Base-by-base conservation (phyloP, 2,113 vertebrate genomes). In the Ceyx margarethae region DNA sequence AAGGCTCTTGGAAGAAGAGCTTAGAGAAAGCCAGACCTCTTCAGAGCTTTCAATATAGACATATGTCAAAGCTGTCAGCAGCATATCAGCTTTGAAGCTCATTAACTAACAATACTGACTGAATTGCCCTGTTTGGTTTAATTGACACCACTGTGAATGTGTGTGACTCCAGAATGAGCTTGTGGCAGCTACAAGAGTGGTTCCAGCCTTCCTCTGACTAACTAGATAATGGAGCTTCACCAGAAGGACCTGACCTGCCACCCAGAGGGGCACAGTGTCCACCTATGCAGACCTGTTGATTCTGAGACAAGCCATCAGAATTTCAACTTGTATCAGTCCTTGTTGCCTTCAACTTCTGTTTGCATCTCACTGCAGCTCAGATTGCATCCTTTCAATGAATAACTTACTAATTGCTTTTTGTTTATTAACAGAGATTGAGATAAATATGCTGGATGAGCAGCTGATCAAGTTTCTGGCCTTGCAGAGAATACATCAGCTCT, bases 401-500 rank as follows among this genome's bases (percentile, higher is more conserved):
- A 72, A 67, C 74, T 66, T 53, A 91, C 87, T 93, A 93, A 96
- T 78, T 90, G 77, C 86, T 95, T 93, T 97, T 97, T 97, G 94
- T 89, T 97, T 96, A 74, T 93, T 91, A 82, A 91, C 97, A 99
- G 99, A 98, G 92, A 98, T 99, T 73, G 98, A 99, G 97, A 97
- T 99, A 95, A 98, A 98, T 96, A 98, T 98, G 97, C 97, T 99
- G 95, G 99, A 99, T 67, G 97, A 98, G 95, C 98, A 99, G 93
- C 97, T 99, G 98, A 98, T 99, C 97, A 99, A 98, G 96, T 98
- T 99, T 95, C 97, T 99, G 97, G 99, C 99, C 94, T 98, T 98
- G 98, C 99, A 99, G 97, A 98, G 99, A 98, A 99, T 99, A 97
- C 98, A 99, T 97, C 98, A 98, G 98, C 98, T 99, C 78, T 99